Conservation (phyloP, 2,113 vertebrate species). For the Archocentrus centrarchus region DNA sequence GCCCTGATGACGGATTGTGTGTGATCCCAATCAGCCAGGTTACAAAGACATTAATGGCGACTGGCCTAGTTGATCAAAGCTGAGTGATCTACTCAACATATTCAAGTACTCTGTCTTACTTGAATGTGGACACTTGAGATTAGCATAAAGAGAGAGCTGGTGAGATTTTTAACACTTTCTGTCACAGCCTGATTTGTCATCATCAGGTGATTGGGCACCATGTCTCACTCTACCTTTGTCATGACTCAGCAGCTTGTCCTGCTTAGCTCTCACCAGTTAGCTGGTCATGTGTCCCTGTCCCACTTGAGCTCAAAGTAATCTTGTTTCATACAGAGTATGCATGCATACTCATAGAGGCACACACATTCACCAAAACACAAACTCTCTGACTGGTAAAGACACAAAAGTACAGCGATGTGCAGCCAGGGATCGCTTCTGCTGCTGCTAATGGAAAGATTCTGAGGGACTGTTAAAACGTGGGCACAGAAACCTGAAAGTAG, state of each 20-base stretch:
- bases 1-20: constrained; percentile 38
- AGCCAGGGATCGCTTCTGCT: neutral
- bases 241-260: constrained; percentile 51
- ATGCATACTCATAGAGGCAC: neutral
- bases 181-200: neutral
- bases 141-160: neutral
- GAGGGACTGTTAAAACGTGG: too few relatives aligned
- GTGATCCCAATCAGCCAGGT: constrained; percentile 14
- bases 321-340: neutral
- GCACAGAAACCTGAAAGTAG: neutral
- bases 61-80: neutral
- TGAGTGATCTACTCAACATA: neutral
- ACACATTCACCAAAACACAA: neutral
- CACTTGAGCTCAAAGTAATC: constrained; percentile 40
- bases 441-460: neutral
- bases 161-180: neutral
- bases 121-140: neutral
- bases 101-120: neutral
- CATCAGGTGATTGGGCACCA: neutral
- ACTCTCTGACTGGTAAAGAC: neutral
- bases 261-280: constrained; percentile 27
- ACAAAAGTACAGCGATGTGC: neutral
- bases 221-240: neutral
- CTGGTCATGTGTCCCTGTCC: constrained; percentile 36
- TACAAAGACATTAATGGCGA: neutral